Percentiles rank a stretch among this genome's conserved stretches.
Evolutionary conservation across 2,797 vertebrate species (phyloP).

Genomic region (Cyclopterus lumpus): DNA sequence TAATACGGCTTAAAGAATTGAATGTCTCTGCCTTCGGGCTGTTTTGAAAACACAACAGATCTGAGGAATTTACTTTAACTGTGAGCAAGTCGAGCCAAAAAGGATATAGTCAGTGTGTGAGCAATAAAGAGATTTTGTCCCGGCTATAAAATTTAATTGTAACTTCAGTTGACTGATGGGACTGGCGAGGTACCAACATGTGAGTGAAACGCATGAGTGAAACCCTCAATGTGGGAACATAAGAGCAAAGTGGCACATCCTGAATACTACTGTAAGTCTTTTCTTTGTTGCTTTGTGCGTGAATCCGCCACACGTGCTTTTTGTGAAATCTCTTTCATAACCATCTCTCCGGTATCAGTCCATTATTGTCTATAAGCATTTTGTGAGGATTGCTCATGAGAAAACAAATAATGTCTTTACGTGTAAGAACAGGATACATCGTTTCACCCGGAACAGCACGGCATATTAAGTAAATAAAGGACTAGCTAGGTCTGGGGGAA

Average conservation of each 20-base stretch:
- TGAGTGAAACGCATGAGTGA: neutral
- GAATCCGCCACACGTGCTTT: neutral
- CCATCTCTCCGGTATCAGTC: neutral
- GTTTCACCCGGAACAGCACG: neutral
- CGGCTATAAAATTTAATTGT: neutral
- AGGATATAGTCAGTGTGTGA: neutral
- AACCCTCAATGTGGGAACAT: neutral
- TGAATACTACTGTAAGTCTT: neutral
- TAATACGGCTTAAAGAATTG: slow-evolving; percentile 18
- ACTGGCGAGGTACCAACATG: neutral
- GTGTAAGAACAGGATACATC: neutral
- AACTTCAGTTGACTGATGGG: neutral
- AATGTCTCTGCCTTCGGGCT: slow-evolving; percentile 22
- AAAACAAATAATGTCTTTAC: neutral
- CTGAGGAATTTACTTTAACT: slow-evolving; percentile 33
- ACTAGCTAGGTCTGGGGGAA: neutral
- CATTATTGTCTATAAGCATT: neutral
- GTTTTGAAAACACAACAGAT: slow-evolving; percentile 42
- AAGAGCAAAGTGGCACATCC: neutral
- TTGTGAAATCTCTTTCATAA: neutral
- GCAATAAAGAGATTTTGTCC: neutral
- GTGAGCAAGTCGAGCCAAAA: neutral
- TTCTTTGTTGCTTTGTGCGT: neutral
- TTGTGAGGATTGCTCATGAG: neutral
- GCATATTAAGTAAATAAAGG: neutral